Evolutionary conservation across 2,113 vertebrate species (phyloP), one percentile per base, ranked within the genome.

Genomic region (Etheostoma cragini): DNA sequence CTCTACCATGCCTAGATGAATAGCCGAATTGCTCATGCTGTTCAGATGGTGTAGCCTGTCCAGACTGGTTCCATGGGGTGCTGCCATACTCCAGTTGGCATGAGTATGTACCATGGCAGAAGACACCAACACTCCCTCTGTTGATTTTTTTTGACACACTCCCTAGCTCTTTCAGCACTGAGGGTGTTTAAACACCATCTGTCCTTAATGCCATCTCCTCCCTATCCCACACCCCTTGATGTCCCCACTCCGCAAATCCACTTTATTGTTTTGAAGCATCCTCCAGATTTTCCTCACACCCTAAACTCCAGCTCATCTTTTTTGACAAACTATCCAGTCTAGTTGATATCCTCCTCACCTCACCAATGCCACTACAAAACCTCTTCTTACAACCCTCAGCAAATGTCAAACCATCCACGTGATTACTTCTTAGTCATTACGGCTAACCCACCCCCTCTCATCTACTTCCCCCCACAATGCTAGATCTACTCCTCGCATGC

Each of bases 151-250:
- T 78, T 76, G 47, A 82, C 70, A 70, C 67, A 35, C 35, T 80
- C 66, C 50, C 80, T 81, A 50, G 58, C 83, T 80, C 81, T 80
- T 74, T 79, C 76, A 84, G 76, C 81, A 82, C 50, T 54, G 72
- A 83, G 80, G 60, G 77, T 76, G 72, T 87, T 90, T 86, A 83
- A 86, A 85, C 53, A 76, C 87, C 88, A 80, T 91, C 84, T 88
- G 82, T 89, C 76, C 72, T 83, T 38, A 11, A 56, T 66, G 80
- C 65, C 72, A 46, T 66, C 45, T 61, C 69, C 67, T 67, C 47
- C 74, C 70, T 6, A 16, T 66, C 57, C 58, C 14, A 13, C 75
- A 63, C 73, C 71, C 70, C 21, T 63, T 49, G 1, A 67, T 1
- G n/a, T 35, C 42, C 22, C 52, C 75, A 66, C 84, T 86, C 58